Evolutionary conservation across 2,888 invertebrate species (phyloP).

Genomic region (Stenodema calcarata): DNA sequence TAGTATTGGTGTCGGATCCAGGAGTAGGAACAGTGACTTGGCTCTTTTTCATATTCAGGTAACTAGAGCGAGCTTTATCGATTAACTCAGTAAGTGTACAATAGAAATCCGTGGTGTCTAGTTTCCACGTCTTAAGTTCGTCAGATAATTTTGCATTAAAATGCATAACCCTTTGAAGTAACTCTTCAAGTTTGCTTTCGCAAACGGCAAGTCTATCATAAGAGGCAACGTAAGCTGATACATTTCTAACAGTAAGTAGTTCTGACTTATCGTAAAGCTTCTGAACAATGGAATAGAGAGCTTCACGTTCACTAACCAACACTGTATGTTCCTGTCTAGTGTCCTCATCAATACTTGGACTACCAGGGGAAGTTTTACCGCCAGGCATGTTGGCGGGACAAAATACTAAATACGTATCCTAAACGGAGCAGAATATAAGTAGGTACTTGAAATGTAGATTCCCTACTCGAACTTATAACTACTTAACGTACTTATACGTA

Average conservation of each 20-base stretch:
- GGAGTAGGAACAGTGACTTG: background rate
- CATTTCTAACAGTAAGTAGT: background rate
- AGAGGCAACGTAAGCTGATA: background rate
- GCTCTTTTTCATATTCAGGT: background rate
- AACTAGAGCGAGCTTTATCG: background rate
- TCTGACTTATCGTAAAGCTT: background rate
- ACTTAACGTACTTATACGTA: too few relatives aligned
- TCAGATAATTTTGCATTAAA: too few relatives aligned
- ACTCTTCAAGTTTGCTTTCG: background rate
- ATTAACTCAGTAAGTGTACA: too few relatives aligned
- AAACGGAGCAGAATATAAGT: too few relatives aligned
- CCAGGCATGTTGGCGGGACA: too few relatives aligned
- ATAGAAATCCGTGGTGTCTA: too few relatives aligned
- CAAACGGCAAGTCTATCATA: too few relatives aligned
- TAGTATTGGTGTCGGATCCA: too few relatives aligned
- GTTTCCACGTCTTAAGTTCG: too few relatives aligned
- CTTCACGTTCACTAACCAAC: background rate
- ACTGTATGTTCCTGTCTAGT: background rate
- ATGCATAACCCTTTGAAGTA: background rate
- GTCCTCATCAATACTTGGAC: background rate
- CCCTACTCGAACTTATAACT: too few relatives aligned
- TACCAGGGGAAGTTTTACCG: background rate
- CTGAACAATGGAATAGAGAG: background rate
- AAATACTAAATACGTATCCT: too few relatives aligned
- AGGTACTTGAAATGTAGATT: too few relatives aligned